These are phyloP conservation scores for Phyllostomus hastatus DNA, from an alignment of 2,113 vertebrate species.

Conservation along the genomic window DNA sequence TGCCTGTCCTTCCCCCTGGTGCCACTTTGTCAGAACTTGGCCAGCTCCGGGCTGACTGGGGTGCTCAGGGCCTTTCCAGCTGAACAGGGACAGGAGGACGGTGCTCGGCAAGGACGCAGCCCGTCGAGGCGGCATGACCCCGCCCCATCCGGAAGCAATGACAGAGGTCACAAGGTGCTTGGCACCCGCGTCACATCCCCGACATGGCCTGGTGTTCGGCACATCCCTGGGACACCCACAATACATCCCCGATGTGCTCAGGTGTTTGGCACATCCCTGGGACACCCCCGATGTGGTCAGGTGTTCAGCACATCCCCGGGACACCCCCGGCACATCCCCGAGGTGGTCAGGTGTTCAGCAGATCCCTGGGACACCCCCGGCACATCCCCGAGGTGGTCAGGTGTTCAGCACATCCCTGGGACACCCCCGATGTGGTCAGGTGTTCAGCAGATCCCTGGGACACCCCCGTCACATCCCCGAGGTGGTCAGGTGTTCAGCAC, in stretches of 20 bases:
- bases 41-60: background rate
- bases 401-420: background rate
- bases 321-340: no score
- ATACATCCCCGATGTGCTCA: no score
- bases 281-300: fast-evolving
- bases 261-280: background rate
- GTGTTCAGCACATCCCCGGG: background rate
- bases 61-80: background rate
- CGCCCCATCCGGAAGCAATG: background rate
- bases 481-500: no score
- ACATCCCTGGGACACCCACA: background rate
- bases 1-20: background rate
- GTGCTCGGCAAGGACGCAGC: background rate
- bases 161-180: background rate
- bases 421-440: background rate
- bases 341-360: no score
- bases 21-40: background rate
- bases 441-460: no score
- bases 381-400: background rate
- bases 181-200: background rate
- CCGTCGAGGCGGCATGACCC: fast-evolving
- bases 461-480: no score
- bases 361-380: background rate
- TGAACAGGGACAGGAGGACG: background rate
- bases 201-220: fast-evolving